Conservation (phyloP, 2,888 invertebrate species). For the Proisotoma minuta region DNA sequence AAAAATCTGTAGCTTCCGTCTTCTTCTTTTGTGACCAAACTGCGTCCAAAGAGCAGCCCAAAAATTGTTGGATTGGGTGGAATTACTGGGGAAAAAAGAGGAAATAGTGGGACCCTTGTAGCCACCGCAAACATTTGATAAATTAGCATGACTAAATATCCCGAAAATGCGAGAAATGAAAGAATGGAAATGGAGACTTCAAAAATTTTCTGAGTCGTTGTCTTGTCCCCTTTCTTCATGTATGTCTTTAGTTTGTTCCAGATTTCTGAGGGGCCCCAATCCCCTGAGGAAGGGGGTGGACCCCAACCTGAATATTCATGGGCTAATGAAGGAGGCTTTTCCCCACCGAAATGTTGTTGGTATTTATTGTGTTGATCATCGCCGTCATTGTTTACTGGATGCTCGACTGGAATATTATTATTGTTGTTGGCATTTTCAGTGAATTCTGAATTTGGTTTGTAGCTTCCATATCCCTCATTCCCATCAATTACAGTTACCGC, state of each 20-base stretch:
- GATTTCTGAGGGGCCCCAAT: conserved; percentile 11
- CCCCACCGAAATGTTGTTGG: neutral
- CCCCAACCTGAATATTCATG: neutral
- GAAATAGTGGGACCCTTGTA: conserved; percentile 15
- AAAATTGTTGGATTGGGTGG: conserved; percentile 9
- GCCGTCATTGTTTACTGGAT: neutral
- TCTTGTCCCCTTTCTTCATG: conserved; percentile 25
- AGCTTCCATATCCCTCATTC: neutral
- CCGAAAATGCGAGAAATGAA: conserved; percentile 78
- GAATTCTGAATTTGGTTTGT: too few relatives aligned
- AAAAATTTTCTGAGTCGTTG: conserved; percentile 25
- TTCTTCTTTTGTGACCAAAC: conserved; percentile 13
- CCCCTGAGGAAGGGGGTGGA: too few relatives aligned
- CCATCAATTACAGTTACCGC: neutral
- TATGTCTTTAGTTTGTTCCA: conserved; percentile 19
- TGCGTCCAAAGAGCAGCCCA: conserved; percentile 25
- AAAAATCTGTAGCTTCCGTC: conserved; percentile 15
- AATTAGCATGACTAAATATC: conserved; percentile 58
- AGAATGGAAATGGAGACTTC: conserved; percentile 29
- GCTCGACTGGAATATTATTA: neutral
- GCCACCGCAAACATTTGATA: conserved; percentile 26
- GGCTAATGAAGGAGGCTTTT: neutral
- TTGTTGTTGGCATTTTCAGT: neutral
- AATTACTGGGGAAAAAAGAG: conserved; percentile 1
- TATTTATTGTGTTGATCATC: neutral